Evolutionary conservation across 2,888 invertebrate genomes (phyloP).

Genomic region (Salpingus planirostris): DNA sequence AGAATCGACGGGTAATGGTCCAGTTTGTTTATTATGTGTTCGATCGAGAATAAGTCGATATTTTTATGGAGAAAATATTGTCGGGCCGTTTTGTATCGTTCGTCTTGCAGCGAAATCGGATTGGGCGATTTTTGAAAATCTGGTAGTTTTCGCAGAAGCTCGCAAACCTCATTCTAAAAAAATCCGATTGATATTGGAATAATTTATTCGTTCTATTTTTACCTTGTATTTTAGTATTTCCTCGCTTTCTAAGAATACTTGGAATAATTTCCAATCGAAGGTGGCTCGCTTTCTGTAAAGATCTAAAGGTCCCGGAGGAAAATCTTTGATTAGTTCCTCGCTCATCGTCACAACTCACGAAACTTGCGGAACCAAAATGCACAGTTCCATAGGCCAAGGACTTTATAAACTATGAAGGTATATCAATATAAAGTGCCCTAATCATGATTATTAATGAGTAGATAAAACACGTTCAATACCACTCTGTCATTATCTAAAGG

Average conservation of each 20-base stretch:
- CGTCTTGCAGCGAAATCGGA: constrained; percentile 33
- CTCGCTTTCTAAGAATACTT: constrained; percentile 46
- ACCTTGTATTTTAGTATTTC: constrained; percentile 47
- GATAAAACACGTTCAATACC: too few species aligned
- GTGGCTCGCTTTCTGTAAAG: constrained; percentile 53
- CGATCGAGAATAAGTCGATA: too few species aligned
- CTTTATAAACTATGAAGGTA: too few species aligned
- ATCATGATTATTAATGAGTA: too few species aligned
- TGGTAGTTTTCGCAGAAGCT: constrained; percentile 24
- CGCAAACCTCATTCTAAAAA: constrained; percentile 28
- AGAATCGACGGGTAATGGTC: too few species aligned
- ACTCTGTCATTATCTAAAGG: too few species aligned
- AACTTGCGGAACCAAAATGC: too few species aligned
- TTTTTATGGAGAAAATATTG: constrained; percentile 56
- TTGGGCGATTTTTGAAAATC: constrained; percentile 20
- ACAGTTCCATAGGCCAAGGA: too few species aligned
- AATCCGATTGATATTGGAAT: neutral
- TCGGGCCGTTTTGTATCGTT: constrained; percentile 48
- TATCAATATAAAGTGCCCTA: too few species aligned
- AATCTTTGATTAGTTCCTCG: constrained; percentile 31
- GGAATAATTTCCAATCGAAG: constrained; percentile 60
- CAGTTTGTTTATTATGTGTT: too few species aligned
- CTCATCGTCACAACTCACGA: too few species aligned
- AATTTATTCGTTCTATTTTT: too few species aligned
- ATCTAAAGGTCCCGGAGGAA: constrained; percentile 57